These are phyloP conservation scores for Apocrypta bakeri DNA, from an alignment of 1,140 invertebrate species.

Conservation along the genomic window DNA sequence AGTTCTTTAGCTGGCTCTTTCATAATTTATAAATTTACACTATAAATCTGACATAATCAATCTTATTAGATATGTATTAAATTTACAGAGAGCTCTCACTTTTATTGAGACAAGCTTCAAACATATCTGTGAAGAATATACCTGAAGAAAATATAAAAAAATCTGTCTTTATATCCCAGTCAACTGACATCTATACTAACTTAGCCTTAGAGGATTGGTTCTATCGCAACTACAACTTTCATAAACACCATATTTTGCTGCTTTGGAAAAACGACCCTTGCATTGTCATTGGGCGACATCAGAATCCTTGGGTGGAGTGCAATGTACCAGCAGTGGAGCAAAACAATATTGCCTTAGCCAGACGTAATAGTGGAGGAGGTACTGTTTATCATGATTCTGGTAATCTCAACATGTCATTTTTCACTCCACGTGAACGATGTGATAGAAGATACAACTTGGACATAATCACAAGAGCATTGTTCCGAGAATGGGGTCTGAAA, in stretches of 20 bases:
- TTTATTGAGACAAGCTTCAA: constrained; percentile 29
- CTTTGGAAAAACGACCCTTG: constrained; percentile 94
- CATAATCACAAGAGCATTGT: constrained; percentile 86
- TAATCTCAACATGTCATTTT: constrained; percentile 95
- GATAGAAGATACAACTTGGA: constrained; percentile 90
- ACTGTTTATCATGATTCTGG: constrained; percentile 97
- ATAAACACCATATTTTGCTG: constrained; percentile 87
- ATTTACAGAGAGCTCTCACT: constrained; percentile 23
- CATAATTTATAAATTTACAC: neutral
- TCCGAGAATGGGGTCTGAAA: constrained; percentile 85
- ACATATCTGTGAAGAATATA: constrained; percentile 51
- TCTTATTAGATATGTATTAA: neutral
- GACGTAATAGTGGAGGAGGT: constrained; percentile 96
- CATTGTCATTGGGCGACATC: constrained; percentile 96
- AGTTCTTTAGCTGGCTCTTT: too few species aligned
- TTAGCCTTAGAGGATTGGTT: constrained; percentile 96
- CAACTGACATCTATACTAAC: constrained; percentile 91
- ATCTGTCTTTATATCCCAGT: constrained; percentile 94
- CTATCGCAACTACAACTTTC: constrained; percentile 89
- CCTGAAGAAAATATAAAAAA: constrained; percentile 79
- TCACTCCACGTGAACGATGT: constrained; percentile 85
- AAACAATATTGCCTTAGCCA: constrained; percentile 82
- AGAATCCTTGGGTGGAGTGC: constrained; percentile 96
- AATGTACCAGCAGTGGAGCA: constrained; percentile 81
- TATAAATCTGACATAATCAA: neutral